phyloP scores from a whole-genome alignment of 2,888 invertebrate genomes.

The Malthinus seriepunctatus region DNA sequence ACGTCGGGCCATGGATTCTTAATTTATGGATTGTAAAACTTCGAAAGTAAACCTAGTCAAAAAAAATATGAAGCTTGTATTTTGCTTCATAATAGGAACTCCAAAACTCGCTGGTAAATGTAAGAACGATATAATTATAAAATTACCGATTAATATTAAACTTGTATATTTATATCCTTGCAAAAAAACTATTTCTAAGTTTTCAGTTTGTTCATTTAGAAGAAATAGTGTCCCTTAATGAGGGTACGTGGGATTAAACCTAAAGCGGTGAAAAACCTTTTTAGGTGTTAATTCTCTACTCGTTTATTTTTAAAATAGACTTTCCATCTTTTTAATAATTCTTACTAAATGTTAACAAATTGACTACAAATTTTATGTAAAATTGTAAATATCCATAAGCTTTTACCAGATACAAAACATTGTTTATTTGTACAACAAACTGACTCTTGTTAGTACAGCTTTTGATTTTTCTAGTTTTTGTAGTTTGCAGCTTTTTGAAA shows the following conservation, averaged over 20 bases:
- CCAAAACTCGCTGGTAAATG: conserved; percentile 78
- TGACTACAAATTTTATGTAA: conserved; percentile 27
- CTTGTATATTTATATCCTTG: conserved; percentile 46
- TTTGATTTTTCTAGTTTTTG: conserved; percentile 6
- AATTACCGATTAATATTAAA: conserved; percentile 38
- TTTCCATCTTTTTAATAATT: too few species aligned
- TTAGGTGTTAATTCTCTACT: too few species aligned
- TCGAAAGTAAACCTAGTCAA: conserved; percentile 55
- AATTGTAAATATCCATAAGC: conserved; percentile 40
- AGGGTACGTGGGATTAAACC: too few species aligned
- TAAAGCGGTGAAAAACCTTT: too few species aligned
- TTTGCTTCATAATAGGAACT: conserved; percentile 66
- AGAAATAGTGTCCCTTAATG: conserved; percentile 27
- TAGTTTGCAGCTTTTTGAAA: background rate
- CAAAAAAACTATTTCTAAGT: conserved; percentile 24
- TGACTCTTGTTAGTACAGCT: conserved; percentile 19
- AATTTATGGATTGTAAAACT: conserved; percentile 51
- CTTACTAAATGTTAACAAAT: background rate
- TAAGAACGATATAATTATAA: conserved; percentile 62
- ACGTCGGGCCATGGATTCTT: conserved; percentile 44
- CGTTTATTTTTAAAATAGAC: too few species aligned
- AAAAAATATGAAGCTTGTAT: conserved; percentile 43
- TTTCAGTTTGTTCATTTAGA: conserved; percentile 36
- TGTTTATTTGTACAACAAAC: conserved; percentile 22
- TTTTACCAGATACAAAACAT: conserved; percentile 26